These are phyloP conservation scores for Eupeodes corollae DNA, from an alignment of 1,140 invertebrate species.

Conservation along the genomic window DNA sequence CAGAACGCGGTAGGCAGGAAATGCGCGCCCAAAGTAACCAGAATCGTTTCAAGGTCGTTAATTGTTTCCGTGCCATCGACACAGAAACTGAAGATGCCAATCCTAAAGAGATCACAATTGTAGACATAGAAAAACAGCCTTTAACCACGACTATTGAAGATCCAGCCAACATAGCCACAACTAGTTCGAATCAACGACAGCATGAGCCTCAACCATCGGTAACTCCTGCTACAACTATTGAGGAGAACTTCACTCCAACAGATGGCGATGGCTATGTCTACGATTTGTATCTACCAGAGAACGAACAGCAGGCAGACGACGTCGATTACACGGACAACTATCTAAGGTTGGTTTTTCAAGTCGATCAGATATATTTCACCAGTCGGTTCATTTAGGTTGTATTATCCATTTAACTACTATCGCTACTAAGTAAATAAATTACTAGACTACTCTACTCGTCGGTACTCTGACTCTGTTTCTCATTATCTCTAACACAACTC, in stretches of 20 bases:
- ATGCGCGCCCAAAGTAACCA: conserved; percentile 19
- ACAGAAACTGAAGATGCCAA: not conserved
- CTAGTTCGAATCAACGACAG: not conserved
- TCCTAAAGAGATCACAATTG: conserved; percentile 10
- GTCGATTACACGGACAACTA: conserved; percentile 34
- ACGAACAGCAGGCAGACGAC: conserved; percentile 26
- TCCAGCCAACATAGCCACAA: not conserved
- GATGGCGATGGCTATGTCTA: conserved; percentile 35
- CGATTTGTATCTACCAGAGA: conserved; percentile 33
- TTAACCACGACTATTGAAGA: not conserved
- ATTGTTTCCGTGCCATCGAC: conserved; percentile 22
- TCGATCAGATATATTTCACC: conserved; percentile 27
- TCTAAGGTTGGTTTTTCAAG: conserved; percentile 34
- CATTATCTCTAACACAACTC: too few species aligned
- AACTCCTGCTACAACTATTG: not conserved
- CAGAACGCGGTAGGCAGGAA: conserved; percentile 16
- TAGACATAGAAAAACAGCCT: conserved; percentile 14
- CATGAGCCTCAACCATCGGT: not conserved
- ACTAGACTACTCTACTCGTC: too few species aligned
- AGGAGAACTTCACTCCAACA: conserved; percentile 6
- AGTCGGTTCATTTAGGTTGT: conserved; percentile 34
- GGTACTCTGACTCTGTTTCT: too few species aligned
- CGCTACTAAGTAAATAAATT: conserved; percentile 7
- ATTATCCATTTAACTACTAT: conserved; percentile 39
- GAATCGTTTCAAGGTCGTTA: conserved; percentile 33